Percentiles rank a stretch among this genome's conserved stretches.
phyloP scores from a whole-genome alignment of 2,797 vertebrate species.

The Characodon lateralis region DNA sequence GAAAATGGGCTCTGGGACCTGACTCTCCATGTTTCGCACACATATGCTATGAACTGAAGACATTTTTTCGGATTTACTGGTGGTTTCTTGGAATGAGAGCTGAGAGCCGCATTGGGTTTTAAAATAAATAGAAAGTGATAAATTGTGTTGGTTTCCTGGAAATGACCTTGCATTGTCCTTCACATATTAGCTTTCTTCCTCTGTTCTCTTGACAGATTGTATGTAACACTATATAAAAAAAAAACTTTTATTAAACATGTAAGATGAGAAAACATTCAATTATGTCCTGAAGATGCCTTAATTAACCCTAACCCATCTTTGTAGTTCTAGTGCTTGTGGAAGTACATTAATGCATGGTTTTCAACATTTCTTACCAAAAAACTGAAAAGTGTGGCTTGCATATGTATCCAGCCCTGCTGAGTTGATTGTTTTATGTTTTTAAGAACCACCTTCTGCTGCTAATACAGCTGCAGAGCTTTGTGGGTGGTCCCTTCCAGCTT shows the following conservation, averaged over 20 bases:
- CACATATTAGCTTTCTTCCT: conserved; percentile 53
- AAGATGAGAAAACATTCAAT: neutral
- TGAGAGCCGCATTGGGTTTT: conserved; percentile 43
- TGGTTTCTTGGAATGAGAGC: conserved; percentile 39
- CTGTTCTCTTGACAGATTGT: conserved; percentile 66
- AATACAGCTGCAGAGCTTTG: too few relatives aligned
- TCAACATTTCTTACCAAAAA: too few relatives aligned
- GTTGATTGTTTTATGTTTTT: too few relatives aligned
- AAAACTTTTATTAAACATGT: conserved; percentile 81
- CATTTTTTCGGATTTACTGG: conserved; percentile 37
- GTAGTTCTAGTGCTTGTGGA: neutral
- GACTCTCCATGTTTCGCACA: conserved; percentile 77
- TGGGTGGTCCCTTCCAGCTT: too few relatives aligned
- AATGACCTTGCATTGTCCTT: conserved; percentile 12
- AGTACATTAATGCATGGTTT: too few relatives aligned
- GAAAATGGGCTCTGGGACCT: conserved; percentile 52
- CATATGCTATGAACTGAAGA: conserved; percentile 58
- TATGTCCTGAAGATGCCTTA: neutral
- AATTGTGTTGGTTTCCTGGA: conserved; percentile 42
- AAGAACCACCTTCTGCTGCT: too few relatives aligned
- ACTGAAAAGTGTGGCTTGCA: too few relatives aligned
- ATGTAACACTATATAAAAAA: conserved; percentile 77
- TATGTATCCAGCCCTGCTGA: too few relatives aligned
- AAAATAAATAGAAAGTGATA: conserved; percentile 43
- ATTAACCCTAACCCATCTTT: neutral